Evolutionary conservation across 2,888 invertebrate genomes (phyloP).

Genomic region (Choreutis nemorana): DNA sequence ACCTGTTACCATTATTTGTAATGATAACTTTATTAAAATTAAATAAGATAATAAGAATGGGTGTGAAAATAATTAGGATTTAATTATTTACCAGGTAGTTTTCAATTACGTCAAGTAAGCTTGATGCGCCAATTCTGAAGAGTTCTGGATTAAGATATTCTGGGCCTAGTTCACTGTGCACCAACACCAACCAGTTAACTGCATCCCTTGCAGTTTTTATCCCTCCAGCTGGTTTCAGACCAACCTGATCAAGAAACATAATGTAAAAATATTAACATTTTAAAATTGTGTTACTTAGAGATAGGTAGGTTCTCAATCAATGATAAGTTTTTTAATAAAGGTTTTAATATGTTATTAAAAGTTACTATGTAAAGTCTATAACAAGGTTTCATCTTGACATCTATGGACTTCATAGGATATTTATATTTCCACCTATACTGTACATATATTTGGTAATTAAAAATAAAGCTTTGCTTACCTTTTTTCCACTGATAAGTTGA

Average conservation of each 20-base stretch:
- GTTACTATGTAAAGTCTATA: too few species aligned
- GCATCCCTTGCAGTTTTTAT: conserved; percentile 87
- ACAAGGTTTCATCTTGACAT: too few species aligned
- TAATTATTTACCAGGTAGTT: too few species aligned
- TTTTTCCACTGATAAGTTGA: conserved; percentile 72
- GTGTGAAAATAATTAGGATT: too few species aligned
- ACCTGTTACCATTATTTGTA: too few species aligned
- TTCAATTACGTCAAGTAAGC: conserved; percentile 83
- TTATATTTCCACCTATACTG: too few species aligned
- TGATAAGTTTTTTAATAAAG: neutral
- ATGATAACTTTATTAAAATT: too few species aligned
- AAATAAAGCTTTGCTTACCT: too few species aligned
- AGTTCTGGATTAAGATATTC: conserved; percentile 83
- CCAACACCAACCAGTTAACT: conserved; percentile 84
- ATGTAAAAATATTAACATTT: neutral
- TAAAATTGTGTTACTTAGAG: too few species aligned
- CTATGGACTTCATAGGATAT: too few species aligned
- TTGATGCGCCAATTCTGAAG: conserved; percentile 96
- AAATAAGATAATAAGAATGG: too few species aligned
- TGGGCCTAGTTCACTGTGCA: conserved; percentile 84
- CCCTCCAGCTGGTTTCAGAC: conserved; percentile 98
- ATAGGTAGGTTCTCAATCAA: neutral
- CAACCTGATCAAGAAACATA: conserved; percentile 70
- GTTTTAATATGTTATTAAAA: neutral
- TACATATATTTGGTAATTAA: too few species aligned